Base-by-base conservation (phyloP, 2,888 invertebrate genomes). In the Agrotis exclamationis region DNA sequence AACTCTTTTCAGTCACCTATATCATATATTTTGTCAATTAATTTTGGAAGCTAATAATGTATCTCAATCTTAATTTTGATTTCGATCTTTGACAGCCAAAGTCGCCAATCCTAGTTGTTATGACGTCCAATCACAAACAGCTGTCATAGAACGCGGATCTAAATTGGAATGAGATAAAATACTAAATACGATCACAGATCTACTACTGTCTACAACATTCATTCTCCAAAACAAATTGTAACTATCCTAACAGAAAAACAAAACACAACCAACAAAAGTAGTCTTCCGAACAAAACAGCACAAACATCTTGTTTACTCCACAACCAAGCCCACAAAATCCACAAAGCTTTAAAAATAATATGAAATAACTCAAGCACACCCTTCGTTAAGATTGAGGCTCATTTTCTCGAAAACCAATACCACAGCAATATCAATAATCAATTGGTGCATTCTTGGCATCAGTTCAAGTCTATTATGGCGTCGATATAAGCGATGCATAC, bases 361-460 rank as follows among this genome's bases (percentile, higher is more conserved):
- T 75, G 70, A 79, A 85, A 83, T 84, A 79, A 82, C 63, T 84
- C 82, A 81, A 84, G 79, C 74, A 65, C 84, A 88, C 83, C 86
- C 86, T 89, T 88, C 87, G 86, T 89, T 90, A 87, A 87, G 83
- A 86, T 86, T 73, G 74, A 81, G 88, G 89, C 87, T 91, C 90
- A 91, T 92, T 92, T 93, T 90, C 91, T 90, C 89, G 89, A 91
- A 91, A 93, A 93, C 92, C 93, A 93, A 93, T 94, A 92, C 90
- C 91, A 92, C 93, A 90, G 93, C 94, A 93, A 96, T 96, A 96
- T 95, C 95, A 95, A 95, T 96, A 96, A 96, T 96, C 96, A 96
- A 96, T 96, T 94, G 94, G 91, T 92, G 94, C 93, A 95, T 95
- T 95, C 93, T 95, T 96, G 96, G 96, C 96, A 87, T 83, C 82